Conservation (phyloP, 2,888 invertebrate genomes). For the Ormyrus pomaceus region DNA sequence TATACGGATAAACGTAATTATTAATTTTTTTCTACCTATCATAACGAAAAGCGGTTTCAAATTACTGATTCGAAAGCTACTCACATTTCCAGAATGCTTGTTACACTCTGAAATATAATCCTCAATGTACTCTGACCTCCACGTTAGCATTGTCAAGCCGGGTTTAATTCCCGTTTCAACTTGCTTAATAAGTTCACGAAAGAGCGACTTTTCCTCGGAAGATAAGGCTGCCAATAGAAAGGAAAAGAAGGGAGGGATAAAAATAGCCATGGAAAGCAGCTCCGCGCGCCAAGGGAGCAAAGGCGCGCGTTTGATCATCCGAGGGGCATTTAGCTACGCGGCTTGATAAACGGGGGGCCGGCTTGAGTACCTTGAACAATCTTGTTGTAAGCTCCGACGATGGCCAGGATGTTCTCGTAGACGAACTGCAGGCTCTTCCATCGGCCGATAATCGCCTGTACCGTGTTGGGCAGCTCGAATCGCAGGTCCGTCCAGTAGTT, state of each 20-base stretch:
- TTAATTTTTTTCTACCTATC: no score
- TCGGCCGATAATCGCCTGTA: conserved; percentile 81
- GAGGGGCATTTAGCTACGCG: no score
- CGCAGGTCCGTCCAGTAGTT: conserved; percentile 84
- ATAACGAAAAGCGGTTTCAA: no score
- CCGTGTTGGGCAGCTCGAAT: conserved; percentile 83
- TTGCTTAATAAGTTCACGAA: conserved; percentile 82
- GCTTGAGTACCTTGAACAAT: conserved; percentile 73
- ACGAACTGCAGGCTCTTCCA: conserved; percentile 80
- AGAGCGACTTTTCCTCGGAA: conserved; percentile 85
- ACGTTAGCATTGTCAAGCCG: conserved; percentile 84
- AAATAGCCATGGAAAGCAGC: no score
- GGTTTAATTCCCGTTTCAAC: conserved; percentile 83
- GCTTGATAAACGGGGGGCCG: background rate
- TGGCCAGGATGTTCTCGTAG: conserved; percentile 83
- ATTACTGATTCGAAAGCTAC: conserved; percentile 50
- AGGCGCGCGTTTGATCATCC: no score
- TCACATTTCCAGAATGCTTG: conserved; percentile 81
- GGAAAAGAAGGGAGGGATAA: background rate
- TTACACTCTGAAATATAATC: conserved; percentile 85
- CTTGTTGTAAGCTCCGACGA: conserved; percentile 87
- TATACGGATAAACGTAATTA: no score
- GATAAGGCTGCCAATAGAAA: conserved; percentile 79
- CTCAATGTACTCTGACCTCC: conserved; percentile 85
- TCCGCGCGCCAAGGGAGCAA: no score